A percentile compares a stretch with the other conserved stretches of the same genome.
These are phyloP conservation scores for Glaucomys volans DNA, from an alignment of 2,113 vertebrate genomes.

Conservation along the genomic window DNA sequence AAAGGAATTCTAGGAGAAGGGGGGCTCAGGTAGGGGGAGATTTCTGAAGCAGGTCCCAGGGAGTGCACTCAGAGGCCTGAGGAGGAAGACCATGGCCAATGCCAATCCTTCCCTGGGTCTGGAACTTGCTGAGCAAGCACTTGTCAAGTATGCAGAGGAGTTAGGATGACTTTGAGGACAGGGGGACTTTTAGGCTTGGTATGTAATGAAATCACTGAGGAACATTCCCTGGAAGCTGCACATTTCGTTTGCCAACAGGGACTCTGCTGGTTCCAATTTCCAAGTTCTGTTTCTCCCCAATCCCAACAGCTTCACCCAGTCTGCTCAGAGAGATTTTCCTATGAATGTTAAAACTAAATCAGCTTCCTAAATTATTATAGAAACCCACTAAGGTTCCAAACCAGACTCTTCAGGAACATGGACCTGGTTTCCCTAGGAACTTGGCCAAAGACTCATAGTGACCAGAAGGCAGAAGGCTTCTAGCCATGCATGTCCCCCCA, in stretches of 20 bases:
- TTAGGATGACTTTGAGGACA: background rate
- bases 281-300: background rate
- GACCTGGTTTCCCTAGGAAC: background rate
- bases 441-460: background rate
- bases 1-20: background rate
- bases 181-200: background rate
- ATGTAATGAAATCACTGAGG: background rate
- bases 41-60: background rate
- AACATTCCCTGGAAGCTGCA: background rate
- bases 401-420: background rate
- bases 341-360: background rate
- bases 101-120: background rate
- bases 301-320: background rate
- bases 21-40: background rate
- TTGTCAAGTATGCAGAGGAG: background rate
- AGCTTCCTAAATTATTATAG: background rate
- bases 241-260: background rate
- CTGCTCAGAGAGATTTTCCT: background rate
- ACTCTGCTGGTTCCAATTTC: background rate
- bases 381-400: background rate
- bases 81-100: background rate
- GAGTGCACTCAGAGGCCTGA: background rate
- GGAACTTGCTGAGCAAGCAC: conserved; percentile 31
- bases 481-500: background rate
- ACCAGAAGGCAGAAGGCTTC: background rate